Evolutionary conservation across 1,140 invertebrate species (phyloP).

Genomic region (Sinonovacula constricta): DNA sequence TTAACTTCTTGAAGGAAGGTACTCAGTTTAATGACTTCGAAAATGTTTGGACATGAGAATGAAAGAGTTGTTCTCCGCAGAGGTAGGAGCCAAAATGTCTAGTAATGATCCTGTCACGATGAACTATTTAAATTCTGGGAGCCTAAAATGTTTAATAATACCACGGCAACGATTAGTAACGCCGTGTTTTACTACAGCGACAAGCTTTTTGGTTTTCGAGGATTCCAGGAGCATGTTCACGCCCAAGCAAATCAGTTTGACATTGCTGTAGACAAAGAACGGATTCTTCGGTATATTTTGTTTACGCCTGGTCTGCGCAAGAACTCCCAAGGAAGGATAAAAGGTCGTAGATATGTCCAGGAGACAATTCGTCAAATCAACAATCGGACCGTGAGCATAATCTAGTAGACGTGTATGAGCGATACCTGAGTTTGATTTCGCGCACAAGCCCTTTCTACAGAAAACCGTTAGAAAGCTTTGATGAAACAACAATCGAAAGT

Average conservation of each 20-base stretch:
- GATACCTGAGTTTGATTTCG: not conserved
- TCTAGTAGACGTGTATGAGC: not conserved
- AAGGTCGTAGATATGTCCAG: not conserved
- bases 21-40: not conserved
- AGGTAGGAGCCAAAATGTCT: not conserved
- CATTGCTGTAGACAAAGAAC: not conserved
- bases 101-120: not conserved
- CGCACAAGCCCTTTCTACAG: not conserved
- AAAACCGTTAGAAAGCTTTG: not conserved
- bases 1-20: not conserved
- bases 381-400: not conserved
- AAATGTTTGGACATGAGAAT: not conserved
- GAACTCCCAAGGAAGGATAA: not conserved
- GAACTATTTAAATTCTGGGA: constrained; percentile 8
- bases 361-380: not conserved
- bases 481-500: not conserved
- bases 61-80: not conserved
- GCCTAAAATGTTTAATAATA: constrained; percentile 5
- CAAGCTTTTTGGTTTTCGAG: constrained; percentile 28
- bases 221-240: constrained; percentile 8
- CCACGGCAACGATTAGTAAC: constrained; percentile 1
- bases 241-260: constrained; percentile 14
- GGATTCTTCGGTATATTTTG: not conserved
- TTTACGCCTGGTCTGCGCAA: not conserved
- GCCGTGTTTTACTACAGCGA: constrained; percentile 37